Evolutionary conservation across 2,888 invertebrate species (phyloP), one percentile per base, ranked within the genome.

Genomic region (Eledone cirrhosa): DNA sequence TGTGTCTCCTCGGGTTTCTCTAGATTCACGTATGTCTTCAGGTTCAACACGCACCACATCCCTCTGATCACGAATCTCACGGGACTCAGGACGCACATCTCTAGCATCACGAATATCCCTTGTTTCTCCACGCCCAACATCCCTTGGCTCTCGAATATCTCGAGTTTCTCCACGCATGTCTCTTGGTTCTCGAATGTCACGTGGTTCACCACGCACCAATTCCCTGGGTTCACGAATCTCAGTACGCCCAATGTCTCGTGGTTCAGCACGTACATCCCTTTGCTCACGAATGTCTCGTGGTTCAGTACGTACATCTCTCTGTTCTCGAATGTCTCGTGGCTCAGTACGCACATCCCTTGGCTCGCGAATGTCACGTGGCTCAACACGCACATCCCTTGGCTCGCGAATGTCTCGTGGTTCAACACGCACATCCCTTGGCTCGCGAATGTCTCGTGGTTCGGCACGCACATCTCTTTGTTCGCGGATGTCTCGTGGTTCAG

Each of bases 301-400:
- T 59, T 77, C 80, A 22, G 72, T 48, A 63, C 77, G 77, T 72
- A 67, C 31, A 31, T 78, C 80, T 13, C 69, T 67, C n/a, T 24
- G 79, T 59, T 75, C 31, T 16, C 77, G 77, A 22, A 63, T 27
- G 4, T 63, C 63, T 14, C 33, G 29, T 41, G 69, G 69, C 59
- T 77, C 80, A 27, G 59, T 65, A 63, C 77, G 77, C 69, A 67
- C 31, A 53, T 78, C 80, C 19, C 69, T 67, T 59, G 41, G 79
- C 59, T 75, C 31, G 19, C 77, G 77, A 22, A 63, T 27, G 22
- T 63, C 63, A 29, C 75, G 41, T 22, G 72, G 48, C 33, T 77
- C 47, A 22, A 75, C 80, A 13, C 53, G 69, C n/a, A 22, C 31
- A 74, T 78, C 80, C 13, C 75, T 33, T 22, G 31, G 47, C 33